Evolutionary conservation across 2,888 invertebrate species (phyloP), one percentile per base, ranked within the genome.

Genomic region (Stegana nigrithorax): DNA sequence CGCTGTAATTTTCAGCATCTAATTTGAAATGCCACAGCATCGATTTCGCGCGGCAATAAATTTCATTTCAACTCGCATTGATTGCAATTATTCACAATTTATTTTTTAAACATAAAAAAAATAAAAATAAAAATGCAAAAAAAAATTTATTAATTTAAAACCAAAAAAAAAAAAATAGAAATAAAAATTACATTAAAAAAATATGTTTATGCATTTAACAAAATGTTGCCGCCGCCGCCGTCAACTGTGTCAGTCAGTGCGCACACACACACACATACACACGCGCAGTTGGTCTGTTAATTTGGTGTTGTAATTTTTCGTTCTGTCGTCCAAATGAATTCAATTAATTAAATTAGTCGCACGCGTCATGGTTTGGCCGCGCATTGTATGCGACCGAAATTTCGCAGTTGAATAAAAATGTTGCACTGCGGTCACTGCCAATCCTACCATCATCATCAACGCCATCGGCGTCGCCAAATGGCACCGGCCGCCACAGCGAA

Each of bases 321-420:
- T 21, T 17, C 23, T n/a, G 6, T 39, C 39, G 39, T 60, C 67
- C 77, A 73, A 76, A 79, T 76, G 75, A 76, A 77, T 77, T 79
- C 75, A 77, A 77, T 76, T 79, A 76, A 76, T 76, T 76, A 73
- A 79, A 76, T 76, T 76, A 79, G 75, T 70, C 68, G 66, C 66
- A 69, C 73, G 69, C 64, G 66, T 75, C 23, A 25, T 6, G 5
- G 23, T 17, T 23, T 47, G 64, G 66, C 44, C 69, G 64, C 69
- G n/a, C n/a, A n/a, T 39, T 39, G 50, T 14, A 12, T 23, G 23
- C 65, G 70, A 27, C 51, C 27, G 17, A 51, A 51, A 71, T 72
- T 72, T 72, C 66, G 72, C 68, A 65, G 66, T 68, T 66, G 65
- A 59, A 65, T 66, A 42, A 25, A 57, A 57, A 57, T 64, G 55